Evolutionary conservation across 2,113 vertebrate genomes (phyloP).

Genomic region (Gallinago paraguaiae): DNA sequence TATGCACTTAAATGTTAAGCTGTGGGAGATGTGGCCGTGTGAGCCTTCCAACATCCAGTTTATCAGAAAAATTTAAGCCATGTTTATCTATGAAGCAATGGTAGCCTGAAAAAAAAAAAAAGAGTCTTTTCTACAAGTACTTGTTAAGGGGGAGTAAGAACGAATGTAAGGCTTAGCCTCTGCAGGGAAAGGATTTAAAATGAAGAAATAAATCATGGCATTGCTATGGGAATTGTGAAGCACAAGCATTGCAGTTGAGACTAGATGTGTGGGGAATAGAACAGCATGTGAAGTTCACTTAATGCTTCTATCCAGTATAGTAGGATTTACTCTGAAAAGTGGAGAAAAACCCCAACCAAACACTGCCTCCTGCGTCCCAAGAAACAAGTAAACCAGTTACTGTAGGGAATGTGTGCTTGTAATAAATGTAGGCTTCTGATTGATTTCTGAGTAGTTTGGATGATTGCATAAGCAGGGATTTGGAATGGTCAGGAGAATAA

Average conservation of each 20-base stretch:
- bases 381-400: not conserved
- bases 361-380: rapidly evolving
- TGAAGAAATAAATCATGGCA: not conserved
- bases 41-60: not conserved
- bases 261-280: not conserved
- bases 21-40: not conserved
- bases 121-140: not conserved
- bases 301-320: not conserved
- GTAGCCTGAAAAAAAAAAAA: not conserved
- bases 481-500: not conserved
- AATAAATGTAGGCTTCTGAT: not conserved
- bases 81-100: conserved; percentile 10
- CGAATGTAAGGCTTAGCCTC: not conserved
- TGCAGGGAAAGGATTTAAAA: not conserved
- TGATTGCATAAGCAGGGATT: not conserved
- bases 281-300: not conserved
- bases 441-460: not conserved
- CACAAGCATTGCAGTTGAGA: not conserved
- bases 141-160: not conserved
- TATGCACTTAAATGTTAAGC: conserved; percentile 4
- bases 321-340: not conserved
- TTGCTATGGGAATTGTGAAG: not conserved
- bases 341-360: not conserved
- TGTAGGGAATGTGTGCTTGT: not conserved
- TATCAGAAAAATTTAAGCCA: conserved; percentile 34